Base-by-base conservation (phyloP, 2,888 invertebrate genomes). In the Oithona nana region DNA sequence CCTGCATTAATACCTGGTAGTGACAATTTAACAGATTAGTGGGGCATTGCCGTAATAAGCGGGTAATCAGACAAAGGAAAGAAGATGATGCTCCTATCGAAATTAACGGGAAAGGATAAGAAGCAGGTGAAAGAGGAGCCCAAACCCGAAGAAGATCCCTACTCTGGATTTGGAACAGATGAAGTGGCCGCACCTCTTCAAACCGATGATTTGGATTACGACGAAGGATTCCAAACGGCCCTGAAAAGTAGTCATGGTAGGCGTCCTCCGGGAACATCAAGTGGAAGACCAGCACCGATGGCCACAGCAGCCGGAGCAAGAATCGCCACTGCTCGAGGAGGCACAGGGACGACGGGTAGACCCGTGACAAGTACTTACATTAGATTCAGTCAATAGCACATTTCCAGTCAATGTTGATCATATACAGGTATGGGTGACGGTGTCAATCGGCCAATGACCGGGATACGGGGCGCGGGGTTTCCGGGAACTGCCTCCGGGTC, bases 381-480 rank as follows among this genome's bases (percentile, higher is more conserved):
- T 48, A n/a, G 11, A 49, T 8, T 63, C 28, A 63, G 52, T 39
- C 60, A 26, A 16, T 49, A 3, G 6, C 62, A 59, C 22, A 16
- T 61, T 50, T 57, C 57, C 2, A 59, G 24, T 16, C 30, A 56
- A n/a, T n/a, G n/a, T n/a, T 16, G 39, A 39, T 16, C 39, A 39
- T 6, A 11, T 16, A 39, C 39, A n/a, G 65, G 64, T 26, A 55
- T 60, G 22, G 63, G 64, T 3, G 63, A 64, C 16, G 63, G 63
- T 8, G 63, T 66, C 24, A 75, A 75, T 26, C 70, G 98, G 63
- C 97, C 98, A 0, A 93, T 97, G 79, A 98, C 98, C 2, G 95
- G 97, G 1, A 89, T 97, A 49, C 80, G 92, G 64, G 95, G 92
- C 8, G 95, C 92, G 28, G 98, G 98, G 1, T 98, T 90, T 73